Evolutionary conservation across 1,140 invertebrate species (phyloP).

Genomic region (Doryteuthis pealeii): DNA sequence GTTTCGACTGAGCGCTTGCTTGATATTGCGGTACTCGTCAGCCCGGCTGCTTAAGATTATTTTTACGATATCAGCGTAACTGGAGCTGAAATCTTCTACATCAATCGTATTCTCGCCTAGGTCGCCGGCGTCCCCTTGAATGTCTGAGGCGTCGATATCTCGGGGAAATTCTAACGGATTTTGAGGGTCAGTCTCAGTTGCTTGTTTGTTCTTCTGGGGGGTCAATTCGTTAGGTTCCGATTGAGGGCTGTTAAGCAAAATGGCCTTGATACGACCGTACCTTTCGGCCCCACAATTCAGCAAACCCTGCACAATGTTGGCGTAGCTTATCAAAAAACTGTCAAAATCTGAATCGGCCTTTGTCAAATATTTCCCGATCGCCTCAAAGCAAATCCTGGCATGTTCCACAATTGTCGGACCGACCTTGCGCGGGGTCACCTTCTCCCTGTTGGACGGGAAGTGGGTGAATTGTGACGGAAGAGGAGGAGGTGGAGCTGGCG

Average conservation of each 20-base stretch:
- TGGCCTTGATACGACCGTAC: background rate
- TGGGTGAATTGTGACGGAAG: background rate
- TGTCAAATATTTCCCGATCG: background rate
- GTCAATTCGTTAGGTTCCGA: background rate
- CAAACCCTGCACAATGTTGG: conserved; percentile 2
- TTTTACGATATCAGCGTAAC: background rate
- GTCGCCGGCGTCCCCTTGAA: background rate
- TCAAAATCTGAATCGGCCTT: conserved; percentile 1
- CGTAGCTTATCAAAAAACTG: background rate
- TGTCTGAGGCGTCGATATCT: background rate
- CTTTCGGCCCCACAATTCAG: background rate
- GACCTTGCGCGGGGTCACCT: background rate
- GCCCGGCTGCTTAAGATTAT: background rate
- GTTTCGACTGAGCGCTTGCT: background rate
- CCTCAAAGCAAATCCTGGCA: background rate
- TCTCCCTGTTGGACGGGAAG: background rate
- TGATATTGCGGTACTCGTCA: background rate
- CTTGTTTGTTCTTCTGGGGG: background rate
- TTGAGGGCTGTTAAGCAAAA: background rate
- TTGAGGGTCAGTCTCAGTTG: background rate
- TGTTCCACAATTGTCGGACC: background rate
- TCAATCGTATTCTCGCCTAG: background rate
- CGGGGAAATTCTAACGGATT: background rate
- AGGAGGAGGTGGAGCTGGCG: background rate
- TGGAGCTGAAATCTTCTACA: background rate